phyloP scores from a whole-genome alignment of 1,140 invertebrate species.

The Aphelenchoides besseyi region DNA sequence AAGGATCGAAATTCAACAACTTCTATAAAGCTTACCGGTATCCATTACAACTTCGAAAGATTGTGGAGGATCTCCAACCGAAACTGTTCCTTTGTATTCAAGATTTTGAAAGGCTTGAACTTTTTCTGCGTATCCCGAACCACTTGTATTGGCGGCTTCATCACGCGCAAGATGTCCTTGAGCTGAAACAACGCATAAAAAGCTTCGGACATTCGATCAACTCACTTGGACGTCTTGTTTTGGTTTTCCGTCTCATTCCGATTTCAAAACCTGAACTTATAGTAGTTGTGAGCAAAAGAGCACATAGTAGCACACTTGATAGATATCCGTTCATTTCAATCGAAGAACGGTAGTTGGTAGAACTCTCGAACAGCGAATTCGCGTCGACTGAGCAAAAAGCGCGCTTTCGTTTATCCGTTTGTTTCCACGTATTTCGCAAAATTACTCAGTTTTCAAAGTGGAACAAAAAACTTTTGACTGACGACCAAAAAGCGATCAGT shows the following conservation, averaged over 20 bases:
- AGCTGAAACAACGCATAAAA: background rate
- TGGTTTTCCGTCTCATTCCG: background rate
- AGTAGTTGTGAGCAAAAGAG: background rate
- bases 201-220: too few species aligned
- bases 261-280: background rate
- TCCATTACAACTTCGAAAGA: slow-evolving; percentile 24
- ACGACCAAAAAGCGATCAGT: too few species aligned
- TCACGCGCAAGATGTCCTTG: slow-evolving; percentile 2
- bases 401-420: too few species aligned
- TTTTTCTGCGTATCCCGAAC: background rate
- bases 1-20: slow-evolving; percentile 1
- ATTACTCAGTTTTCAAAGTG: too few species aligned
- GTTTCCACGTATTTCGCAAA: too few species aligned
- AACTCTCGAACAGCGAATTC: too few species aligned
- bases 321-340: too few species aligned
- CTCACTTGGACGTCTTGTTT: background rate
- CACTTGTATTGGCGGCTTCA: background rate
- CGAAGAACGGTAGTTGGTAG: too few species aligned
- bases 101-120: slow-evolving; percentile 13
- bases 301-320: background rate
- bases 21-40: background rate
- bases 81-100: slow-evolving; percentile 18
- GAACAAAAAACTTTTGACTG: too few species aligned
- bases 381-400: too few species aligned
- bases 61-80: slow-evolving; percentile 26